Evolutionary conservation across 2,113 vertebrate species (phyloP).

Genomic region (Machaerirhynchus nigripectus): DNA sequence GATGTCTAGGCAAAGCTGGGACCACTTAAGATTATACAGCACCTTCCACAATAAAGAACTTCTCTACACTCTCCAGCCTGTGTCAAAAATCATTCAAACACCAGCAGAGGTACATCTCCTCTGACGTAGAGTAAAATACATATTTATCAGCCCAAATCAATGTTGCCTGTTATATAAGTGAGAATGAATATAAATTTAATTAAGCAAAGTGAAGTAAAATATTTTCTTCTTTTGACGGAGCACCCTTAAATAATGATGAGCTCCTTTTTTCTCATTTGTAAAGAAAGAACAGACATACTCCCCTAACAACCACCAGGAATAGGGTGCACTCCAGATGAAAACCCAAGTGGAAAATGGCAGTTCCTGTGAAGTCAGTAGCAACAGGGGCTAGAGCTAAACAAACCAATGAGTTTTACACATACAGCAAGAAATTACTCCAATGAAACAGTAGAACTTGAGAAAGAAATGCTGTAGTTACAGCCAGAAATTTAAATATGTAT

Average conservation of each 20-base stretch:
- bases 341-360: neutral
- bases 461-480: neutral
- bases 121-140: neutral
- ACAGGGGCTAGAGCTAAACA: neutral
- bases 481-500: neutral
- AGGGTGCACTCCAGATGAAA: neutral
- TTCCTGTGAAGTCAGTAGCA: neutral
- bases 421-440: neutral
- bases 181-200: neutral
- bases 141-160: neutral
- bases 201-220: neutral
- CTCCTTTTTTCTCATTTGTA: neutral
- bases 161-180: neutral
- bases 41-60: neutral
- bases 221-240: neutral
- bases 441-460: neutral
- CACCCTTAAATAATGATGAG: neutral
- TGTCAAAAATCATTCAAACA: neutral
- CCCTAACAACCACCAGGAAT: neutral
- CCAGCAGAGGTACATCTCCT: neutral
- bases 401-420: neutral
- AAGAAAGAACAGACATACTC: neutral
- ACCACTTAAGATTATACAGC: neutral
- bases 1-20: neutral
- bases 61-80: neutral